These are phyloP conservation scores for Scaptomyza hsui DNA, from an alignment of 1,140 invertebrate species.

Conservation along the genomic window DNA sequence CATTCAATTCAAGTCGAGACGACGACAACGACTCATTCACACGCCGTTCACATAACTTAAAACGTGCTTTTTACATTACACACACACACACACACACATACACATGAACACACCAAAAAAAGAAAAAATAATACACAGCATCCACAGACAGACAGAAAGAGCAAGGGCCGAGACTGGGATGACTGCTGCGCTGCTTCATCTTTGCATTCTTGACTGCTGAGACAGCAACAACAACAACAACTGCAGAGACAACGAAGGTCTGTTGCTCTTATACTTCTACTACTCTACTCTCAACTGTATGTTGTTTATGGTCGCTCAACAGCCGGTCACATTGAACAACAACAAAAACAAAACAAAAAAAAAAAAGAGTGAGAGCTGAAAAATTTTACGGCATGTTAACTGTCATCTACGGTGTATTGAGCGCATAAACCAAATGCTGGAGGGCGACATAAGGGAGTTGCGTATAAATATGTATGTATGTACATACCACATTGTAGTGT, in stretches of 20 bases:
- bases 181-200: constrained; percentile 44
- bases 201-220: constrained; percentile 66
- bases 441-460: constrained; percentile 24
- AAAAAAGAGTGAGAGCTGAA: constrained; percentile 34
- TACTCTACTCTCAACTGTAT: constrained; percentile 42
- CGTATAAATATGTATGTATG: constrained; percentile 2
- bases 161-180: constrained; percentile 38
- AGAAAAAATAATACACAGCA: constrained; percentile 22
- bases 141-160: constrained; percentile 38
- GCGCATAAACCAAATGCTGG: constrained; percentile 33
- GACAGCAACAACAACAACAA: constrained; percentile 29
- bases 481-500: too few relatives aligned
- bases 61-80: constrained; percentile 73
- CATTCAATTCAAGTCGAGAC: not conserved
- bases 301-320: constrained; percentile 57
- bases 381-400: constrained; percentile 68
- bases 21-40: constrained; percentile 61
- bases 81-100: constrained; percentile 50
- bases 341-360: not conserved
- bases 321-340: constrained; percentile 7
- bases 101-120: constrained; percentile 43
- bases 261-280: constrained; percentile 8
- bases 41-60: constrained; percentile 74
- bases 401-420: constrained; percentile 50
- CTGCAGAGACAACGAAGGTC: constrained; percentile 45